Base-by-base conservation (phyloP, 2,797 vertebrate species). In the Iguana delicatissima region DNA sequence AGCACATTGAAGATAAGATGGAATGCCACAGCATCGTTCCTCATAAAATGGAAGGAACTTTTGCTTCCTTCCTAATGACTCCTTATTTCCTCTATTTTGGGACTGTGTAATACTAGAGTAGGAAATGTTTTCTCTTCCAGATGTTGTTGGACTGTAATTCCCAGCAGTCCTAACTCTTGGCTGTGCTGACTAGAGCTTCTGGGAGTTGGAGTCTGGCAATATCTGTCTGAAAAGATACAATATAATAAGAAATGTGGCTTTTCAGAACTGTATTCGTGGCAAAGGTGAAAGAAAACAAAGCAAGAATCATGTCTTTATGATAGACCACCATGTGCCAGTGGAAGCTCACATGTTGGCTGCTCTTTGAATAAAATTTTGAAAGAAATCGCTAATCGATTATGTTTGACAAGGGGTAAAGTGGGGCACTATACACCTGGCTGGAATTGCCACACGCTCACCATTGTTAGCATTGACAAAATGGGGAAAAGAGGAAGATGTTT, bases 361-460 rank as follows among this genome's bases (percentile, higher is more conserved):
- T 98, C 98, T 0, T 97, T 99, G 89, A 99, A 99, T 95, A 99
- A 99, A 98, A 98, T 99, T 93, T 96, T 99, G 89, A 99, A 99
- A 96, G 99, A 99, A 92, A 98, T 99, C 91, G 97, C 98, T 32
- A 99, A 99, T 94, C 98, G 99, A 1, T 99, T 98, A 93, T 98
- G 99, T 85, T 88, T 99, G 97, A 98, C 99, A 96, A 97, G 97
- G 90, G 99, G 99, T 16, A 98, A 98, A 80, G 98, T 97, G 95
- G 97, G 99, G 59, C 98, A 98, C 94, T 99, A 98, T 83, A 95
- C 99, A 74, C 99, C 99, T 0, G 99, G 99, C 7, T 99, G 99
- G 99, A 99, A 99, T 95, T 99, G 99, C 92, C 99, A 99, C 6
- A 99, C 99, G 1, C 96, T 99, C 90, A 99, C 99, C 35, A 99